phyloP scores from a whole-genome alignment of 2,113 vertebrate genomes.

The human region DNA sequence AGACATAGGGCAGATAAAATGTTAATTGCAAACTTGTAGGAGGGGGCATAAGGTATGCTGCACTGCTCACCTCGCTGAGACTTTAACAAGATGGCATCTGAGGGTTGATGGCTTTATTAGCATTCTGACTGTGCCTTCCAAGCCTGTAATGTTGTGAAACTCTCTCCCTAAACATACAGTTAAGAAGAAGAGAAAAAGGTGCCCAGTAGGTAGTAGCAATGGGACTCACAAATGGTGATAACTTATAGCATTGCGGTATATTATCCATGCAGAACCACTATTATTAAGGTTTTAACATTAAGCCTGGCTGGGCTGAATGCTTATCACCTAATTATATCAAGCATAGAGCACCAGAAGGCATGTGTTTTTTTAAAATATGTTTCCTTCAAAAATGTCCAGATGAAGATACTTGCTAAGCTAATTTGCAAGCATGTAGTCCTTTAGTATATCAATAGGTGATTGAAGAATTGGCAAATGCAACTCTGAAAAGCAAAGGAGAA shows the following conservation, averaged over 20 bases:
- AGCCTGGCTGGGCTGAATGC: background rate
- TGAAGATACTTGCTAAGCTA: background rate
- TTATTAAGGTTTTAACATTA: background rate
- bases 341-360: background rate
- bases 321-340: slow-evolving; percentile 1
- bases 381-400: background rate
- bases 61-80: background rate
- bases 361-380: slow-evolving; percentile 26
- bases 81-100: background rate
- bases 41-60: background rate
- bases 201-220: background rate
- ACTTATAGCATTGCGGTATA: rapidly evolving
- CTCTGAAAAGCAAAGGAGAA: background rate
- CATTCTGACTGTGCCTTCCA: background rate
- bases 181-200: background rate
- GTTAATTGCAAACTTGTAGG: slow-evolving; percentile 64
- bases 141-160: background rate
- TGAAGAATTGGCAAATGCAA: background rate
- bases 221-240: background rate
- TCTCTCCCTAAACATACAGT: background rate
- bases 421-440: background rate
- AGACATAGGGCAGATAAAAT: slow-evolving; percentile 64
- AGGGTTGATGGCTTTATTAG: background rate
- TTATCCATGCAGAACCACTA: background rate
- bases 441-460: background rate